Base-by-base conservation (phyloP, 2,113 vertebrate genomes). In the Pogonocichla stellata region DNA sequence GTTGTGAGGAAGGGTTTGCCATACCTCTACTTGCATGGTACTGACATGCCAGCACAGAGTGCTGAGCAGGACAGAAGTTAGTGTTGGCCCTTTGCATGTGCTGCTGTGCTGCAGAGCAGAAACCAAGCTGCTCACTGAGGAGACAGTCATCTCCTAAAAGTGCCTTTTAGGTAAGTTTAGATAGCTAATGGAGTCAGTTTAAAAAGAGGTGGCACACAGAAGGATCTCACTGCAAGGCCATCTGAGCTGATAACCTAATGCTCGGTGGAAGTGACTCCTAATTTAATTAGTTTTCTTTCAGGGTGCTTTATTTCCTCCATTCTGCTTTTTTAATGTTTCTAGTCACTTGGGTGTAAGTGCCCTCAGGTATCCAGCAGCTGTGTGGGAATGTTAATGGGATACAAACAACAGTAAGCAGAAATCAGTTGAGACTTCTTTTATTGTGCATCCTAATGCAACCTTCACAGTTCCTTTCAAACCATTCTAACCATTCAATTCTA, bases 11-110 rank as follows among this genome's bases (percentile, higher is more conserved):
- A 54, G 70, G 64, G 24, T 79, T 67, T 31, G 29, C 58, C 18
- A 1, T n/a, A 15, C 28, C 29, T 67, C 25, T 57, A 0, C 56
- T 65, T 80, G 29, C 1, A 0, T 16, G 19, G 79, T 53, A 17
- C 42, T 22, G 51, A 14, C 6, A 2, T 26, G 61, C 23, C 43
- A 74, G 73, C 34, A n/a, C 15, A 5, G 24, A 14, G 14, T 2
- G 18, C 78, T 78, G 56, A 54, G 66, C 33, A 14, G 33, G 61
- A 42, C 85, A 57, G 72, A 60, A 60, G 54, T 29, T 34, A 24
- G 12, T 19, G 28, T 4, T 57, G 60, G 31, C 14, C 73, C 34
- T 67, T 81, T 25, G 74, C 36, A 10, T 1, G 0, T 8, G 17
- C 47, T 71, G 51, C 81, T 43, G 4, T 61, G 84, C 23, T 26